These are phyloP conservation scores for Drosophila limbata DNA, from an alignment of 2,888 invertebrate species.

Conservation along the genomic window DNA sequence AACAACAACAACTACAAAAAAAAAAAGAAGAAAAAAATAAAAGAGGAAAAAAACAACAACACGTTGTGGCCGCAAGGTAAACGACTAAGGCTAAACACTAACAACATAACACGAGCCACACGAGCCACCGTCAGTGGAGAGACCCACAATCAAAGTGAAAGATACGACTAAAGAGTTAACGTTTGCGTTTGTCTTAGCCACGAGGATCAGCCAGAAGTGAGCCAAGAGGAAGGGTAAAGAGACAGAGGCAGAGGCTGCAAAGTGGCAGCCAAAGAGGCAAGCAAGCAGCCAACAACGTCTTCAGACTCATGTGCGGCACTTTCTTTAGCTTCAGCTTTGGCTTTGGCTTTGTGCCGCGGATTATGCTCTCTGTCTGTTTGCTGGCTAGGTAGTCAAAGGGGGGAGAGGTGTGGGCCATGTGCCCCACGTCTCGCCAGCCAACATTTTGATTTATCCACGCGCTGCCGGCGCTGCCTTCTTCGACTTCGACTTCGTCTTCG, in stretches of 20 bases:
- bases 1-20: slow-evolving; percentile 23
- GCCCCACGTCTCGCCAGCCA: slow-evolving; percentile 54
- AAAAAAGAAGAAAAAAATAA: slow-evolving; percentile 23
- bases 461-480: slow-evolving; percentile 66
- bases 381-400: background rate
- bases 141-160: slow-evolving; percentile 80
- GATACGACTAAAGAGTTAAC: slow-evolving; percentile 77
- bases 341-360: slow-evolving; percentile 19
- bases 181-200: slow-evolving; percentile 78
- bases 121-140: slow-evolving; percentile 56
- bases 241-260: slow-evolving; percentile 19
- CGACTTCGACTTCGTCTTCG: background rate
- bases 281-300: slow-evolving; percentile 34
- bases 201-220: slow-evolving; percentile 61
- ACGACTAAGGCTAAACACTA: slow-evolving; percentile 64
- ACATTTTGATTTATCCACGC: slow-evolving; percentile 82
- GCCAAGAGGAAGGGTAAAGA: slow-evolving; percentile 6
- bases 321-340: slow-evolving; percentile 60
- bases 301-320: slow-evolving; percentile 69
- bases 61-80: slow-evolving; percentile 54
- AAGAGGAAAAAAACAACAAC: slow-evolving; percentile 27
- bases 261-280: slow-evolving; percentile 39
- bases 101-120: slow-evolving; percentile 71
- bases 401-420: background rate
- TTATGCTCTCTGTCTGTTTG: slow-evolving; percentile 12